These are phyloP conservation scores for Temnothorax rugatulus DNA, from an alignment of 2,888 invertebrate species.

Conservation along the genomic window DNA sequence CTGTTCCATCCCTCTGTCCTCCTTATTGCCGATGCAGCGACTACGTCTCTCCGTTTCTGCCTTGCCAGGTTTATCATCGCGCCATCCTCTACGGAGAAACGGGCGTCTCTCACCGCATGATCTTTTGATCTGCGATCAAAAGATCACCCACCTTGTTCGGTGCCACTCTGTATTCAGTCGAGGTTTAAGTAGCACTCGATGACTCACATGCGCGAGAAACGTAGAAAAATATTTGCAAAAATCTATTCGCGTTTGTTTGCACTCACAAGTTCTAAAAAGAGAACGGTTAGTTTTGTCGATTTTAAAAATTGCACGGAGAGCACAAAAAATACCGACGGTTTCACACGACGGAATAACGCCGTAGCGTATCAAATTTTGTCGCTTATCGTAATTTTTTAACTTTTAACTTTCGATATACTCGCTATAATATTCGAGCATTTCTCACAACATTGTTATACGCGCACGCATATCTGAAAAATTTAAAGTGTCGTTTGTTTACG, in stretches of 20 bases:
- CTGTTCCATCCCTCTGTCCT: neutral
- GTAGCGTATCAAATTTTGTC: neutral
- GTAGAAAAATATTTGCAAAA: neutral
- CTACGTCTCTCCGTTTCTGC: neutral
- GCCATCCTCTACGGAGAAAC: neutral
- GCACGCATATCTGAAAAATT: neutral
- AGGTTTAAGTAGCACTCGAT: neutral
- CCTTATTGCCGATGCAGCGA: conserved; percentile 17
- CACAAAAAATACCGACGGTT: neutral
- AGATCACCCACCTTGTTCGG: neutral
- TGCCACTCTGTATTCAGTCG: conserved; percentile 8
- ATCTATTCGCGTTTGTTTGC: neutral
- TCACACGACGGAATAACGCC: neutral
- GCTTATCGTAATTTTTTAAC: neutral
- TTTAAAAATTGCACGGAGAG: neutral
- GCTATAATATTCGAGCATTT: neutral
- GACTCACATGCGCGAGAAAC: neutral
- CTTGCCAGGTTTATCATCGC: neutral
- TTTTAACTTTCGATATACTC: neutral
- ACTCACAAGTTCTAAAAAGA: neutral
- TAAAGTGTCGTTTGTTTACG: neutral
- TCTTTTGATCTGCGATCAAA: conserved; percentile 30
- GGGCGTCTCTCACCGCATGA: neutral
- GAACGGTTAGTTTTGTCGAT: neutral
- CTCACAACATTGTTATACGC: neutral